Base-by-base conservation (phyloP, 2,797 vertebrate species). In the Clamator glandarius region DNA sequence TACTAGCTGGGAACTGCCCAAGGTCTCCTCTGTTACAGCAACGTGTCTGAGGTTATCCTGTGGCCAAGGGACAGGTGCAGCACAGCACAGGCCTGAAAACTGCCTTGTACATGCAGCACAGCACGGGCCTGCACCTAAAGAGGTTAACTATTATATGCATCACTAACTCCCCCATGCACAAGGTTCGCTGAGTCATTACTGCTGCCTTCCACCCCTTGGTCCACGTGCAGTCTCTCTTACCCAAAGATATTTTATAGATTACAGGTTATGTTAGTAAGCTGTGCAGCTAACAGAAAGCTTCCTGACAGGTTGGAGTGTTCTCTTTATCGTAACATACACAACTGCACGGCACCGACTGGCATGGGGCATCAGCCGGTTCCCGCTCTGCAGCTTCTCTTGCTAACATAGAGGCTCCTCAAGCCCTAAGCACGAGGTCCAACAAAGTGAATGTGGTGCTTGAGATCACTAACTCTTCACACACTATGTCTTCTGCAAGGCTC, bases 71-170 rank as follows among this genome's bases (percentile, higher is more conserved):
- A 3, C 11, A 2, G 0, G 1, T 14, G 58, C 33, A 31, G 35
- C 54, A 51, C 12, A 69, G 31, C 50, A 19, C 2, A 41, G 16
- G 16, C 11, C 57, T 35, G 44, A 44, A 44, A 29, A 19, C n/a
- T 1, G 0, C 0, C 0, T 31, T 68, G 25, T 14, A 23, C 7
- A 0, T 0, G 6, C 58, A 35, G 64, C 1, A 0, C 35, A 64
- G 25, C n/a, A 9, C 13, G 15, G 39, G 21, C n/a, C 23, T 42
- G 29, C 0, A 0, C 33, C 51, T 48, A 0, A 72, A n/a, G 3
- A 5, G 31, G 5, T 24, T 26, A 21, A 7, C 41, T 33, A 3
- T 4, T 29, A n/a, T n/a, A n/a, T n/a, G n/a, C n/a, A n/a, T n/a
- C n/a, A n/a, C n/a, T n/a, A n/a, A n/a, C n/a, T n/a, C n/a, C n/a